Evolutionary conservation across 2,888 invertebrate species (phyloP), one percentile per base, ranked within the genome.

Genomic region (Microplitis deprimator): DNA sequence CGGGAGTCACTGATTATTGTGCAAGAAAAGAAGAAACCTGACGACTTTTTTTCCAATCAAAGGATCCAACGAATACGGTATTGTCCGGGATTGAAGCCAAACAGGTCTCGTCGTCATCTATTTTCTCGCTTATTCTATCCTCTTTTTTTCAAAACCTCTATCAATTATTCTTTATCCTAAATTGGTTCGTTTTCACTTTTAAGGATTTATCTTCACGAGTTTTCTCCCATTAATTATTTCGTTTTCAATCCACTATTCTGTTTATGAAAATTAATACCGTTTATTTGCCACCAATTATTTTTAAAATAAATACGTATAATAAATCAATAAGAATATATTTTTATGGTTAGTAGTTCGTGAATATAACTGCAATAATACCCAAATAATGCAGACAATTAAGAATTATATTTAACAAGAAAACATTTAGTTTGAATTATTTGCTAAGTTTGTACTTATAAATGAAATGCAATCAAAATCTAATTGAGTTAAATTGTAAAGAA

Each of bases 41-140:
- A 69, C 68, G 73, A 72, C 68, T 20, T 73, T 50, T 38, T 77
- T 50, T 50, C 73, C 77, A 77, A 77, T 77, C 73, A 77, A 68
- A 73, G 68, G 73, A 68, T 41, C 73, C 68, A 68, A 60, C 69
- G 68, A 68, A 68, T 64, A 67, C 73, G 77, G 62, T 29, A 62
- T 68, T 73, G 64, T 77, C 50, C 50, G 50, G 29, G 29, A 72
- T 68, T 69, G 60, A 38, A 60, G 61, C 39, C 73, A 68, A 77
- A 77, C 73, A 50, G 73, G 73, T 77, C 65, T 77, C 50, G 50
- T 50, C 13, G 10, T 50, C 50, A 50, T 69, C 17, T 10, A 73
- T 77, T 73, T 61, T 62, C 38, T n/a, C 40, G 60, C 16, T n/a
- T 50, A 38, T 68, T 40, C 16, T 40, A 29, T 29, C 29, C 29